Percentiles rank a stretch among this genome's conserved stretches.
Conservation (phyloP, 2,888 invertebrate genomes). For the Leucophora obtusa region DNA sequence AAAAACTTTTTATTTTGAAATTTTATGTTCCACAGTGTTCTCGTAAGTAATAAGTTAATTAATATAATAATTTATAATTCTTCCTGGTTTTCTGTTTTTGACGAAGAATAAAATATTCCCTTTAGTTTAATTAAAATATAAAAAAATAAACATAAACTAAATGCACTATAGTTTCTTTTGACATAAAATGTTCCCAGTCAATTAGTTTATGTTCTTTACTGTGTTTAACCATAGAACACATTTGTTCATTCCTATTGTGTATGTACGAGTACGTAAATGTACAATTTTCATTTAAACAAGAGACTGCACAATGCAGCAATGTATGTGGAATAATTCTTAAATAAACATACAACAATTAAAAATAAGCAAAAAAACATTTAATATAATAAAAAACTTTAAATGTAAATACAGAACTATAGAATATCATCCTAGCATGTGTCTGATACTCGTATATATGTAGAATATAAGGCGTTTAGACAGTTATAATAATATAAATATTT, state of each 20-base stretch:
- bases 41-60: too few relatives aligned
- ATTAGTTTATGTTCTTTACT: conserved; percentile 61
- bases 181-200: conserved; percentile 58
- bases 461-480: background rate
- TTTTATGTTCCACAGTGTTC: too few relatives aligned
- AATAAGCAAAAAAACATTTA: conserved; percentile 4
- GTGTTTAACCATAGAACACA: conserved; percentile 58
- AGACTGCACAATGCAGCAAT: background rate
- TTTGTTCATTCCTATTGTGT: conserved; percentile 32
- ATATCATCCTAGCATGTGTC: conserved; percentile 27
- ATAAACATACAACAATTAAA: conserved; percentile 39
- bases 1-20: too few relatives aligned
- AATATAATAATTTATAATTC: conserved; percentile 11
- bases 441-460: background rate
- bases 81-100: conserved; percentile 19
- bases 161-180: background rate
- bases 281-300: conserved; percentile 9
- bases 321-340: conserved; percentile 31
- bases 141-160: background rate
- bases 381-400: background rate
- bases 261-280: background rate
- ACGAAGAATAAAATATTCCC: background rate
- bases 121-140: conserved; percentile 36
- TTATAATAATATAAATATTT: too few relatives aligned
- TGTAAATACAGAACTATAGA: conserved; percentile 30